Percentiles rank a stretch among this genome's conserved stretches.
Evolutionary conservation across 2,888 invertebrate species (phyloP).

Genomic region (Clostera curtula): DNA sequence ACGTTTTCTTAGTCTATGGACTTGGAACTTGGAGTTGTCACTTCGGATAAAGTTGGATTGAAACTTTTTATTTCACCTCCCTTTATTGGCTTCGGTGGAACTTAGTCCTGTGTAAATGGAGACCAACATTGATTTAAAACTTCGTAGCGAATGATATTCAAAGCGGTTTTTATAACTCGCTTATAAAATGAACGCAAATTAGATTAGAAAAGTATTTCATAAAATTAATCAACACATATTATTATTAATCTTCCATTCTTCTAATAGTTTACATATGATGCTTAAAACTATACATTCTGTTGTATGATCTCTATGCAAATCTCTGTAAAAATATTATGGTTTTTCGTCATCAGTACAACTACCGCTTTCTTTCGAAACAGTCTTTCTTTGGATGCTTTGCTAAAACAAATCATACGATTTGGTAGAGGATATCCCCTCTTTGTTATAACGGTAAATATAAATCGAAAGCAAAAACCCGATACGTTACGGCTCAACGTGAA

Average conservation of each 20-base stretch:
- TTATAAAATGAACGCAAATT: slow-evolving; percentile 5
- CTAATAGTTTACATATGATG: no score
- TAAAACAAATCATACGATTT: not conserved
- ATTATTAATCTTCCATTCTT: no score
- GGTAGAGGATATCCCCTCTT: slow-evolving; percentile 6
- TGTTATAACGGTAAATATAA: slow-evolving; percentile 23
- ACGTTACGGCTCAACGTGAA: slow-evolving; percentile 19
- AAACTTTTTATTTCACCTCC: slow-evolving; percentile 46
- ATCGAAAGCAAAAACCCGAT: slow-evolving; percentile 20
- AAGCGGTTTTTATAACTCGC: slow-evolving; percentile 17
- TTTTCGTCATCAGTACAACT: no score
- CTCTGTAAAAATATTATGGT: no score
- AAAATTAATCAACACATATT: not conserved
- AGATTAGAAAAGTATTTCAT: slow-evolving; percentile 2
- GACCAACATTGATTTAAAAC: slow-evolving; percentile 46
- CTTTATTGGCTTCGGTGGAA: slow-evolving; percentile 45
- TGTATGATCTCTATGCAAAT: no score
- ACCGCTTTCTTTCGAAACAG: no score
- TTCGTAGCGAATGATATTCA: slow-evolving; percentile 21
- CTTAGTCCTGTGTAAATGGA: slow-evolving; percentile 36
- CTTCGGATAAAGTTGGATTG: slow-evolving; percentile 38
- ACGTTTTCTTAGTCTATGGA: slow-evolving; percentile 26
- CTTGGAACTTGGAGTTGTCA: slow-evolving; percentile 49
- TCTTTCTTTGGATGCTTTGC: no score
- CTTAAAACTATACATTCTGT: no score